Base-by-base conservation (phyloP, 2,797 vertebrate genomes). In the Sebastes vulpes region DNA sequence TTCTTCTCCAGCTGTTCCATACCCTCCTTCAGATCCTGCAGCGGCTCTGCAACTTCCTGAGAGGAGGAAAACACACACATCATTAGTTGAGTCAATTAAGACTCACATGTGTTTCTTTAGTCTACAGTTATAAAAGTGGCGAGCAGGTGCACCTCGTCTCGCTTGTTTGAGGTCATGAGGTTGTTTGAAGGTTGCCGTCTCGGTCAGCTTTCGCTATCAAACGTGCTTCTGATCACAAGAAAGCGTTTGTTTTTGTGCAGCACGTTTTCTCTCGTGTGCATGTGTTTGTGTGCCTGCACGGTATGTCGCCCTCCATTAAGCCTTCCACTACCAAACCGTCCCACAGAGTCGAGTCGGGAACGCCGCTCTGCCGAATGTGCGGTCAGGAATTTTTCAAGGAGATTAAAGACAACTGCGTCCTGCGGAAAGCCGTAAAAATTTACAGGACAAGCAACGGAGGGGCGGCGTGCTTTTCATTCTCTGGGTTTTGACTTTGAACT, bases 1-100 rank as follows among this genome's bases (percentile, higher is more conserved):
- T 99, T 99, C 84, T 97, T 98, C 94, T 98, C 98, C 95, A 99
- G 90, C 93, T 99, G 98, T 87, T 98, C 98, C 98, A 99, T 99
- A 77, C 98, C 98, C 92, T 99, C 98, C 93, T 99, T 99, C 90
- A 99, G 93, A 91, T 99, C 98, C 94, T 98, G 96, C 82, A 99
- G 95, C 1, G 98, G 98, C 93, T 99, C 98, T 29, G 98, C 98
- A 72, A 99, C 97, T 96, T 99, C 97, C 98, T 99, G 92, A n/a
- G 23, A 75, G 38, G 52, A 74, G 21, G 18, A 26, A 77, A 46
- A 79, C 73, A 59, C 48, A 65, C 26, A 71, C 21, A 75, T 63
- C 64, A 87, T 85, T 84, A 87, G 69, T 6, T 3, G 38, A 77
- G 79, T 82, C 65, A 75, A 83, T 75, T 65, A 79, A 50, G 46